phyloP scores from a whole-genome alignment of 2,888 invertebrate genomes.

The Papilio gigon region DNA sequence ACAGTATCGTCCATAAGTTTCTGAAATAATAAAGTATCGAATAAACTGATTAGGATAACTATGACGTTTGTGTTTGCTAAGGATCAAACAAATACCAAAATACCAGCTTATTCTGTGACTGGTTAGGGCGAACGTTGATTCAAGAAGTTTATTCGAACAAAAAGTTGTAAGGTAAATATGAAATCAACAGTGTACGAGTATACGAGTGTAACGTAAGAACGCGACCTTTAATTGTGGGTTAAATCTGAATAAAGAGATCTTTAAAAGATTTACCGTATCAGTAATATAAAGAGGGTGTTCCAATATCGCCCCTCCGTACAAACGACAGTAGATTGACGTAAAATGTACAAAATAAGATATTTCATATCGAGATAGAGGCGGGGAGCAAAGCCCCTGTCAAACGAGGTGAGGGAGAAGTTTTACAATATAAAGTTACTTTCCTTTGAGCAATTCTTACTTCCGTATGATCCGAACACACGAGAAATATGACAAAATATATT shows the following conservation, averaged over 20 bases:
- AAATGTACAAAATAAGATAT: constrained; percentile 61
- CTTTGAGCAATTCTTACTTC: constrained; percentile 26
- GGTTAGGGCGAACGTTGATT: not conserved
- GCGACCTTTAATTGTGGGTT: not conserved
- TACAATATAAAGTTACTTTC: constrained; percentile 37
- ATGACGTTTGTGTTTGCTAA: not conserved
- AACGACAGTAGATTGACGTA: constrained; percentile 48
- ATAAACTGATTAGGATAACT: not conserved
- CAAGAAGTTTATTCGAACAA: not conserved
- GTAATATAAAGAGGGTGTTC: constrained; percentile 41
- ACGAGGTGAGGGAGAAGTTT: constrained; percentile 42
- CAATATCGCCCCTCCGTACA: constrained; percentile 50
- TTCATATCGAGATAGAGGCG: constrained; percentile 50
- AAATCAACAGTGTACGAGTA: not conserved
- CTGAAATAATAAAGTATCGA: not conserved
- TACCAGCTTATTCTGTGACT: not conserved
- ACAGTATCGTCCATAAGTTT: not conserved
- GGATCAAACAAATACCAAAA: not conserved
- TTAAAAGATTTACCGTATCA: constrained; percentile 35
- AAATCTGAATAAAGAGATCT: constrained; percentile 14
- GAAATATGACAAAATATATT: constrained; percentile 24
- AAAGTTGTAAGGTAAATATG: not conserved
- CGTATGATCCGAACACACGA: constrained; percentile 12
- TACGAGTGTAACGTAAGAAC: constrained; percentile 10
- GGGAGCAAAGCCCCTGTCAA: constrained; percentile 45